A percentile compares a stretch with the other conserved stretches of the same genome.
Conservation (phyloP, 2,113 vertebrate genomes). For the Eidolon helvum region DNA sequence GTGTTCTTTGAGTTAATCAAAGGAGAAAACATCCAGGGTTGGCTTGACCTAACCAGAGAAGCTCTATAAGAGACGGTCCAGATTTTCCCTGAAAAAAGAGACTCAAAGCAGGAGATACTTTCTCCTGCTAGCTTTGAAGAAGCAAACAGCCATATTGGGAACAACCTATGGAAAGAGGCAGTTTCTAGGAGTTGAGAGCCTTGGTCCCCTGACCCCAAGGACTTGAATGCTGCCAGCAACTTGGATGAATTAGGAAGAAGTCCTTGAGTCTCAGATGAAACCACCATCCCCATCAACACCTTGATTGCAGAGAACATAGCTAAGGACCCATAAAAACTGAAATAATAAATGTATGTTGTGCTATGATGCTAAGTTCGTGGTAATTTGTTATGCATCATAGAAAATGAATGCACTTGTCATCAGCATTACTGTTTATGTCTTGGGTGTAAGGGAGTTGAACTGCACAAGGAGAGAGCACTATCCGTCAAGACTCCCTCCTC, state of each 20-base stretch:
- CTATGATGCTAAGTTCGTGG: neutral
- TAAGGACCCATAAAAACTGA: neutral
- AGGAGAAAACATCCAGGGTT: neutral
- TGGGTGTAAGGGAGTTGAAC: neutral
- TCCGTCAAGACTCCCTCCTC: neutral
- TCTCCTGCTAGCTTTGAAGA: neutral
- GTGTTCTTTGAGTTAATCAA: slow-evolving; percentile 3
- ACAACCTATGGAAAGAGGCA: neutral
- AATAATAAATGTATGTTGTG: neutral
- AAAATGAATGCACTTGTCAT: neutral
- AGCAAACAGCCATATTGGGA: neutral
- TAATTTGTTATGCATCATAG: neutral
- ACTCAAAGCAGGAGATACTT: neutral
- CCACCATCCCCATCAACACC: neutral
- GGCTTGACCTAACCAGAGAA: neutral
- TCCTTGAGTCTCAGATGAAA: neutral
- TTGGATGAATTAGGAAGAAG: neutral
- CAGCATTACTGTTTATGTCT: neutral
- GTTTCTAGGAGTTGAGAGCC: neutral
- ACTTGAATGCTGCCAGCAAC: neutral
- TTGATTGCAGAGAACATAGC: neutral
- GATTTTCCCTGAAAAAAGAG: neutral
- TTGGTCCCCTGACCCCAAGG: neutral
- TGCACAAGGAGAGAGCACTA: neutral
- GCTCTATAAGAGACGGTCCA: neutral